Base-by-base conservation (phyloP, 2,797 vertebrate genomes). In the Falco biarmicus region DNA sequence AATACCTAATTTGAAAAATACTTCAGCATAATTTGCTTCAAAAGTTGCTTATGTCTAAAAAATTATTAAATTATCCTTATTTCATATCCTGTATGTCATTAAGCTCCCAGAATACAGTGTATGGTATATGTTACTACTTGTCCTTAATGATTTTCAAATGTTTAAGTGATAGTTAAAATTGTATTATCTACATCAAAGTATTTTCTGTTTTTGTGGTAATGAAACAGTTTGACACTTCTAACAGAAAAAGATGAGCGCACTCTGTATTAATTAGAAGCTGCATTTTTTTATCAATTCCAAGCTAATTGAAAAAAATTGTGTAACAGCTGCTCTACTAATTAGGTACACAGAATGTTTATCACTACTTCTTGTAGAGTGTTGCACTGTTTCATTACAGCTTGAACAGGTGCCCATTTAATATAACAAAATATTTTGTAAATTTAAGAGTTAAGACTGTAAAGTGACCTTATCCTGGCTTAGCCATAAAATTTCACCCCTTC, bases 271-370 rank as follows among this genome's bases (percentile, higher is more conserved):
- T 96, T 96, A 95, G 82, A 84, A 87, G 60, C 81, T 92, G 68
- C 71, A 64, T 76, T 91, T 95, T 95, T 93, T 94, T 85, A 80
- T 96, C 84, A 81, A n/a, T 94, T 94, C 45, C 47, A 71, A 75
- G 76, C 79, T 91, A 93, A 76, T 85, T 78, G 54, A 90, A 66
- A 92, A 92, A 94, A 78, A 91, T 66, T 82, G 69, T 87, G 31
- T 95, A 95, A 91, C 96, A 96, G 95, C 96, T 96, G 96, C 68
- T 96, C 22, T 48, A 16, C 84, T 97, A 95, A 96, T 97, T 91
- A 89, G 59, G 89, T 91, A 64, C 71, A 75, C 91, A 89, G 78
- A 94, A 64, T 91, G 92, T 95, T 96, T 92, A 85, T 93, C 92
- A 48, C 60, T 89, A 12, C 29, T 79, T 63, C 85, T 93, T 91